A percentile compares a stretch with the other conserved stretches of the same genome.
Conservation (phyloP, 2,113 vertebrate genomes). For the Podarcis raffonei region DNA sequence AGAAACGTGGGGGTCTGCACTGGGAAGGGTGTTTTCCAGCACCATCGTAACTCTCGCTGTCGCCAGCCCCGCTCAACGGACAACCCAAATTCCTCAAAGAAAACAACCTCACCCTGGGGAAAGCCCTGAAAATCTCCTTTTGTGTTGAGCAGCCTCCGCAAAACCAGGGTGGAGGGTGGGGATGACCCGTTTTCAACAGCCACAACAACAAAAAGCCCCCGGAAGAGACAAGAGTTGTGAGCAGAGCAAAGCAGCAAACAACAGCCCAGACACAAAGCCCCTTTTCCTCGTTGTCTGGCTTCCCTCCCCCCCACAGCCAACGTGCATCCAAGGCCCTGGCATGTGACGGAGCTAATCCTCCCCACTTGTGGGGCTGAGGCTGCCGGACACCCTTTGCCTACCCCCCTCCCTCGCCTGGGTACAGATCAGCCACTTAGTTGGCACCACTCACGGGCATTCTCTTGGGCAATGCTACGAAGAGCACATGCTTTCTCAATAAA, state of each 20-base stretch:
- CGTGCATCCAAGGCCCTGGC: background rate
- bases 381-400: background rate
- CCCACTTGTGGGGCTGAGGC: constrained; percentile 4
- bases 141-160: background rate
- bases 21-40: background rate
- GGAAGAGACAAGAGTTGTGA: background rate
- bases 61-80: background rate
- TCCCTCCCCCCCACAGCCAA: constrained; percentile 7
- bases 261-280: constrained; percentile 31
- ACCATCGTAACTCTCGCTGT: background rate
- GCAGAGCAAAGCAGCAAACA: background rate
- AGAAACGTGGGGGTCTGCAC: background rate
- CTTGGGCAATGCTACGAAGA: background rate
- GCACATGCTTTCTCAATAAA: background rate
- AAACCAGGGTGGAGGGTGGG: background rate
- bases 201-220: too few relatives aligned
- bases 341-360: constrained; percentile 34
- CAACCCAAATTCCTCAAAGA: background rate
- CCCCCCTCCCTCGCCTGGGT: background rate
- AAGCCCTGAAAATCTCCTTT: background rate
- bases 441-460: background rate
- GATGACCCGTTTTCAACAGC: background rate
- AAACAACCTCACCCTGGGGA: background rate
- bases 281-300: constrained; percentile 20
- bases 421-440: background rate